Evolutionary conservation across 1,140 invertebrate genomes (phyloP).

Genomic region (Rhopalosiphum padi): DNA sequence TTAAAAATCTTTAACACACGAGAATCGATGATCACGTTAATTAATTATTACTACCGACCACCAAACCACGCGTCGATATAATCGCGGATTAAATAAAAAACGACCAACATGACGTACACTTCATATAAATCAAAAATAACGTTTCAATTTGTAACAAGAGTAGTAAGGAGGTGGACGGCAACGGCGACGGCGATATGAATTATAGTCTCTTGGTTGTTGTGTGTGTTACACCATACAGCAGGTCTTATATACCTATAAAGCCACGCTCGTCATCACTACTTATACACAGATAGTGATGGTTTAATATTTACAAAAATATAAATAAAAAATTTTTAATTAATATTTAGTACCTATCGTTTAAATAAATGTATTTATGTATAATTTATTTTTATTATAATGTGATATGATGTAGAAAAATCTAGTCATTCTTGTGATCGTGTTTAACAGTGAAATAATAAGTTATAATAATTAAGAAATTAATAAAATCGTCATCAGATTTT

Average conservation of each 20-base stretch:
- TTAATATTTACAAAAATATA: constrained; percentile 17
- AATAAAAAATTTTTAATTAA: constrained; percentile 29
- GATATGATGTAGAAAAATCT: not conserved
- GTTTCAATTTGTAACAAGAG: constrained; percentile 53
- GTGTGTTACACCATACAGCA: not conserved
- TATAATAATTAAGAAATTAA: not conserved
- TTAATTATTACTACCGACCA: constrained; percentile 47
- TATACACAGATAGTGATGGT: not conserved
- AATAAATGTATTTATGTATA: not conserved
- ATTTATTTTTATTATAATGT: not conserved
- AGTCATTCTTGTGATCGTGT: not conserved
- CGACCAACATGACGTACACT: constrained; percentile 30
- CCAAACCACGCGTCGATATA: constrained; percentile 46
- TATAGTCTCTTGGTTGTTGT: constrained; percentile 25
- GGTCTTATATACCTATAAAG: constrained; percentile 26
- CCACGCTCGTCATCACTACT: not conserved
- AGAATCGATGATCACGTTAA: constrained; percentile 39
- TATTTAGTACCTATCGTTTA: not conserved
- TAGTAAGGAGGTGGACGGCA: constrained; percentile 16
- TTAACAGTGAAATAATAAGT: not conserved
- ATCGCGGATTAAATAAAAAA: constrained; percentile 51
- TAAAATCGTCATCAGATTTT: not conserved
- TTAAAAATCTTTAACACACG: not conserved
- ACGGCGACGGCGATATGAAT: constrained; percentile 34
- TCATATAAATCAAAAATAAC: constrained; percentile 51